Evolutionary conservation across 64 coral and sea anemone genomes (phyloP), one percentile per base, ranked within the genome.

Genomic region (Montipora capricornis): DNA sequence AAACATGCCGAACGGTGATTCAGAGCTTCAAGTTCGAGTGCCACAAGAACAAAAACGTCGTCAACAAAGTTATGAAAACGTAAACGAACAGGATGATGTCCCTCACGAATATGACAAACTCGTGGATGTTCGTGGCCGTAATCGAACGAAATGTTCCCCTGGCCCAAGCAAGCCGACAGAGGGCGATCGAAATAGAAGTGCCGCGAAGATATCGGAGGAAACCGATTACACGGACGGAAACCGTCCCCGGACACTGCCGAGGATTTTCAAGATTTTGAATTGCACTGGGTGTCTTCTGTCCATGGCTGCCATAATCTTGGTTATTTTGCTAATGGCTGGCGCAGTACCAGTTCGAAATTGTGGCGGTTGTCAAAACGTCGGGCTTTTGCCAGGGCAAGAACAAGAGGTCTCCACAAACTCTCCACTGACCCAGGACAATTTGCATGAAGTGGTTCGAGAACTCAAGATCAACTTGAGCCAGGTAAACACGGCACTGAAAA

Each of bases 321-420:
- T 62, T n/a, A 10, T 88, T 6, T 48, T 93, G 20, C 7, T 93
- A 3, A 37, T 87, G 8, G 37, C 58, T 79, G 92, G 92, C 6
- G 48, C 6, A 6, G 44, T 88, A 8, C n/a, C 77, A 9, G 29
- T 76, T 64, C 37, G 19, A 29, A 50, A n/a, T 73, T 93, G 92
- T 68, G 47, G 47, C 19, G 19, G 24, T 16, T 93, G 92, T 73
- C 6, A 57, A 6, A 46, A 71, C 20, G 60, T 79, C 9, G 29
- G 83, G 17, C 53, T 77, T 59, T 48, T 68, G 0, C 22, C 48
- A 5, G 16, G 17, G 13, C 5, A 47, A 77, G 58, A 78, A 37
- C 13, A 46, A 10, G 46, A 49, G 44, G 46, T 50, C 76, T 20
- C 66, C 15, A 26, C 47, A 57, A 44, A 1, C 14, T 29, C 92